Evolutionary conservation across 2,113 vertebrate genomes (phyloP), one percentile per base, ranked within the genome.

Genomic region (Myanophis thanlyinensis): DNA sequence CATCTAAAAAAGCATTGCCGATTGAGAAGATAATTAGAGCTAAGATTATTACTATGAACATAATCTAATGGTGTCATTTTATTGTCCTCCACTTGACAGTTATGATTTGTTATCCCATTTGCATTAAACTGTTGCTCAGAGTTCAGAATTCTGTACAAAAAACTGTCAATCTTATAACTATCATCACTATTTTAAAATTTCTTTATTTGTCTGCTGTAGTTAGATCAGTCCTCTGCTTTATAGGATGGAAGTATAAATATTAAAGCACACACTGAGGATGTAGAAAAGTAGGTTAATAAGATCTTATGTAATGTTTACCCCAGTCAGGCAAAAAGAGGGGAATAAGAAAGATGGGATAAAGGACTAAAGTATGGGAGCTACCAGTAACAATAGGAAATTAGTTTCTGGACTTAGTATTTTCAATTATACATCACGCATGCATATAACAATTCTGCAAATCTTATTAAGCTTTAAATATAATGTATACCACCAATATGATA

Each of bases 271-370:
- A 46, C 3, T 91, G 25, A 54, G 20, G 22, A 30, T 30, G 22
- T 20, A 27, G 27, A 40, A 85, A 67, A 47, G 9, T 49, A 27
- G 47, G 30, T 49, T 53, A 40, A 48, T 18, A 89, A n/a, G 2
- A 13, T 46, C 40, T 59, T 47, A 48, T 89, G 46, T 27, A 49
- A 15, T 9, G 22, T 53, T 84, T 27, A 46, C 15, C 52, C 35
- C 0, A 0, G 92, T 56, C 47, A 90, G 27, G 87, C 67, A 20
- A 92, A 73, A 62, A 88, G 46, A 44, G 89, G 47, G 52, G 89
- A 94, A 94, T 73, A 40, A 92, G 27, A 94, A 94, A 0, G 40
- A 27, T 52, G 87, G 92, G 95, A 93, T 89, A 92, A 46, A 44
- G 48, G 35, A 25, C 7, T 9, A 27, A 86, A 35, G 35, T 27